These are phyloP conservation scores for Cladopsammia gracilis DNA, from an alignment of 64 coral and sea anemone genomes.

Conservation along the genomic window DNA sequence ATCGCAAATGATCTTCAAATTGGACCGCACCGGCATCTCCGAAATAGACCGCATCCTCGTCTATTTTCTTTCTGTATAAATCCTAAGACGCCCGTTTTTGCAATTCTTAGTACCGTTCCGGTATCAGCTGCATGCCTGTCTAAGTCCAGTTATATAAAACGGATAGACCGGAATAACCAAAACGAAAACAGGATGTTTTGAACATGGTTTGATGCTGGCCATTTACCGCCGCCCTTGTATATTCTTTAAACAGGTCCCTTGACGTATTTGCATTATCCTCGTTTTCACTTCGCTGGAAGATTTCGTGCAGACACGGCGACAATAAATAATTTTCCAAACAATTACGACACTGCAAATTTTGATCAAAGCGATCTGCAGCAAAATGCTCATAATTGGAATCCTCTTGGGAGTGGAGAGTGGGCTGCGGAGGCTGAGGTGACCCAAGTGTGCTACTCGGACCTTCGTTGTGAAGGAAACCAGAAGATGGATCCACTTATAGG, in stretches of 20 bases:
- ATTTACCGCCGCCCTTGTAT: no score
- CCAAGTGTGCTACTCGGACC: conserved; percentile 31
- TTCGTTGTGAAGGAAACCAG: conserved; percentile 13
- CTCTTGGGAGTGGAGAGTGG: conserved; percentile 24
- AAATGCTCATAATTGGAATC: conserved; percentile 21
- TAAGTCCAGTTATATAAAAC: no score
- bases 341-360: background rate
- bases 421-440: conserved; percentile 1
- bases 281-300: conserved; percentile 32
- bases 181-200: no score
- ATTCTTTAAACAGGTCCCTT: background rate
- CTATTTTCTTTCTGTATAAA: no score
- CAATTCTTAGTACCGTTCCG: no score
- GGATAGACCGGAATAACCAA: no score
- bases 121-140: no score
- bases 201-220: no score
- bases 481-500: background rate
- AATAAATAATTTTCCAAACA: conserved; percentile 14
- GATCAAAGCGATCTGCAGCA: background rate
- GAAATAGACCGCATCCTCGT: no score
- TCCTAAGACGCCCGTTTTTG: no score
- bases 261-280: conserved; percentile 27
- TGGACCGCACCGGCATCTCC: no score
- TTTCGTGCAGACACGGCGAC: conserved; percentile 29
- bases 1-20: no score